Base-by-base conservation (phyloP, 2,888 invertebrate genomes). In the Hydraecia micacea region DNA sequence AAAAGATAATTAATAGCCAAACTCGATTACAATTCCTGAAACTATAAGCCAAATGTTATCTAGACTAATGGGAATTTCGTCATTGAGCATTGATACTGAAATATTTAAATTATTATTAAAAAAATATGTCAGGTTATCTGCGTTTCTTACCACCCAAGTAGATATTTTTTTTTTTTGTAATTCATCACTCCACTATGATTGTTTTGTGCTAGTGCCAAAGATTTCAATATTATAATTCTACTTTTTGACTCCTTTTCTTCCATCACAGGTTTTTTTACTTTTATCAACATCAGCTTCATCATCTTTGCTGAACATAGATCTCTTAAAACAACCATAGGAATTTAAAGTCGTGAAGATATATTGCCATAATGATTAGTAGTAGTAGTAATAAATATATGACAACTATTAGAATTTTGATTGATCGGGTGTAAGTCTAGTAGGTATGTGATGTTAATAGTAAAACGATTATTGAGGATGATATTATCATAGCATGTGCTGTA, bases 21-120 rank as follows among this genome's bases (percentile, higher is more conserved):
- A 68, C n/a, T 71, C 58, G 13, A 28, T 8, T 32, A 60, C 15
- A 49, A 86, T 86, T 83, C 84, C 46, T 70, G 67, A 75, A 86
- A 86, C 62, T 72, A 46, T 55, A 77, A 75, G 74, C 66, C 86
- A 87, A 81, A 83, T 82, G 86, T 85, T 88, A 87, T 88, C 87
- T 77, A 72, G 60, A 65, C 55, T 75, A 75, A 74, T 73, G 76
- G 70, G 9, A 42, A 55, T 65, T 83, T 79, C 25, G 81, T 71
- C 75, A 85, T 79, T 81, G 75, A 79, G n/a, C 25, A 63, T 68
- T 85, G 58, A 83, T 62, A 65, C 15, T 42, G 28, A 63, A 75
- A 58, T 70, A 52, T 82, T 70, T 63, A 52, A 72, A 63, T 73
- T 68, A 39, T 66, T 62, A 70, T 70, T 39, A 73, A 63, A 82